Evolutionary conservation across 2,888 invertebrate genomes (phyloP), one percentile per base, ranked within the genome.

Genomic region (Slavum lentiscoides): DNA sequence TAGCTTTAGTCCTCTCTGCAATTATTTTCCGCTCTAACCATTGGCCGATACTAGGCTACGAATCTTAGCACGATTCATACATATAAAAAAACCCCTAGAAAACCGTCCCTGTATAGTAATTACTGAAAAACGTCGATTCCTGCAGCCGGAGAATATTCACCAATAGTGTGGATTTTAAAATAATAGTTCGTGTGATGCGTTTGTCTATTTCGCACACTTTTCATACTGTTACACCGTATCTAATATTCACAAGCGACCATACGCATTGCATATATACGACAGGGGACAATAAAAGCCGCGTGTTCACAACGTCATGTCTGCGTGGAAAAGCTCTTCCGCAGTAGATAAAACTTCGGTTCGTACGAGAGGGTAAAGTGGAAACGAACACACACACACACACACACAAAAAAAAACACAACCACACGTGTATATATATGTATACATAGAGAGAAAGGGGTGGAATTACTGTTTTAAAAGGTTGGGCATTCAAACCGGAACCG

Each of bases 401-500:
- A 49, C 1, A 30, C 4, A 30, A 30, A 75, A 67, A 67, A 74
- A 74, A 61, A 72, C n/a, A 49, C 5, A 72, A 11, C 2, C 1
- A 49, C 11, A 13, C 11, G 11, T 13, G 15, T 49, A 13, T 21
- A 58, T 15, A 11, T 6, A 1, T 43, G 9, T 11, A 53, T 13
- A 49, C 53, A 19, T 9, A 11, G 49, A 11, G 49, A 49, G 49
- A 11, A 13, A 13, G 49, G 53, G 21, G 59, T 7, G 61, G 69
- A 69, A 69, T 76, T 59, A 76, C 68, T 49, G 30, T 76, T 77
- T 77, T 43, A 77, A 70, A 77, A 77, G 69, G 77, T 77, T 62
- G 77, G 68, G 77, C 70, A 77, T 80, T 80, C 62, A 72, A 80
- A 80, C 80, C 80, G 80, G 80, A 80, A 80, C 70, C 64, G 17